Evolutionary conservation across 2,113 vertebrate genomes (phyloP).

Genomic region (Melanotaenia duboulayi): DNA sequence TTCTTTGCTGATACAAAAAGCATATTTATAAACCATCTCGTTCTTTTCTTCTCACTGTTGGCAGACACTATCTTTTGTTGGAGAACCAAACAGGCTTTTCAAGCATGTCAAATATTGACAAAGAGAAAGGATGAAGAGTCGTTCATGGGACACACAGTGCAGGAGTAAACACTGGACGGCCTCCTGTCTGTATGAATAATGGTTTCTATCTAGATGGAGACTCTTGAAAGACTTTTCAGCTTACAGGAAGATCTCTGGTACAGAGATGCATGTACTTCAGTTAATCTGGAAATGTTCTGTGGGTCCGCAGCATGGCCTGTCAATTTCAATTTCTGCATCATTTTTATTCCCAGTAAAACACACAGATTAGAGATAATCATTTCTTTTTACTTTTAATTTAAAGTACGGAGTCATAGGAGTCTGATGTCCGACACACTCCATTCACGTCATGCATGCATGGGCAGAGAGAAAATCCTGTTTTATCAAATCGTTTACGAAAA

Average conservation of each 20-base stretch:
- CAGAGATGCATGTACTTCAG: too few species aligned
- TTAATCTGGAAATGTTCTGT: too few species aligned
- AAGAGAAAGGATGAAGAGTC: slow-evolving; percentile 28
- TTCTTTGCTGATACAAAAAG: slow-evolving; percentile 27
- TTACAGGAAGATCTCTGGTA: slow-evolving; percentile 4
- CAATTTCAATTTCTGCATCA: too few species aligned
- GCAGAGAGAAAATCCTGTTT: too few species aligned
- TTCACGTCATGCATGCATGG: too few species aligned
- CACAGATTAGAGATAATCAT: too few species aligned
- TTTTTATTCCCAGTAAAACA: too few species aligned
- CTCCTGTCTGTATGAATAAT: slow-evolving; percentile 4
- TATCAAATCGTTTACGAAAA: too few species aligned
- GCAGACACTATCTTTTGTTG: slow-evolving; percentile 29
- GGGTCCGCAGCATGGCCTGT: too few species aligned
- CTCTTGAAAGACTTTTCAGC: slow-evolving; percentile 17
- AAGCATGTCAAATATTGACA: slow-evolving; percentile 54
- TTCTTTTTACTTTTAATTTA: too few species aligned
- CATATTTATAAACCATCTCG: slow-evolving; percentile 36
- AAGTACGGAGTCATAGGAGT: too few species aligned
- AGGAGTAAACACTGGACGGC: slow-evolving; percentile 4
- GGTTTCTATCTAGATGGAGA: slow-evolving; percentile 23
- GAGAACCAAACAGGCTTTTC: slow-evolving; percentile 45
- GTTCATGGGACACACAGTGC: slow-evolving; percentile 22
- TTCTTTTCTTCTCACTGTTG: slow-evolving; percentile 41
- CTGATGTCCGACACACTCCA: too few species aligned